Conservation (phyloP, 1,140 invertebrate species). For the Drosophila pruinosa region DNA sequence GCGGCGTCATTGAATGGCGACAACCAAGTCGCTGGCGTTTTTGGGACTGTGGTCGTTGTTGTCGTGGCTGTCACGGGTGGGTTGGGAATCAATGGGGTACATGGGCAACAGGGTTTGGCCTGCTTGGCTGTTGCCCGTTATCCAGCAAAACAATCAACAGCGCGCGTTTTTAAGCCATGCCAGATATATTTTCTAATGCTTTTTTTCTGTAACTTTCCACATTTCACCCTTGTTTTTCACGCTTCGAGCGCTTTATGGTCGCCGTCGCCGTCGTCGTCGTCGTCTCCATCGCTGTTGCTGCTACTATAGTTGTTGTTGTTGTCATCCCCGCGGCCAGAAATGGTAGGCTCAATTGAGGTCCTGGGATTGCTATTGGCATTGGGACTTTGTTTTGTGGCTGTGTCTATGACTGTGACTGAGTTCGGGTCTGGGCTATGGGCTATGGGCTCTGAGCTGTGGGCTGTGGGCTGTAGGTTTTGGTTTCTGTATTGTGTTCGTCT, state of each 20-base stretch:
- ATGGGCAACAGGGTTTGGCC: constrained; percentile 41
- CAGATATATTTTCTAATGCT: constrained; percentile 80
- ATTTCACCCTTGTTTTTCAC: constrained; percentile 79
- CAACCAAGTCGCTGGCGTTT: constrained; percentile 44
- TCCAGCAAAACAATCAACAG: constrained; percentile 80
- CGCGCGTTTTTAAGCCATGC: constrained; percentile 77
- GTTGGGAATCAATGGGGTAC: constrained; percentile 1
- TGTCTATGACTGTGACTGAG: constrained; percentile 46
- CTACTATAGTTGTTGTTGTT: neutral
- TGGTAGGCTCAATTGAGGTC: constrained; percentile 57
- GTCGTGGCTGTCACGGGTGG: neutral
- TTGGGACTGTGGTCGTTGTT: neutral
- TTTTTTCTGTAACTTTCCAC: constrained; percentile 80
- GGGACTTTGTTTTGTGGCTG: constrained; percentile 56
- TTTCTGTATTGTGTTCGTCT: constrained; percentile 34
- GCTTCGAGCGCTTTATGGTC: constrained; percentile 75
- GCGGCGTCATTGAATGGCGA: constrained; percentile 31
- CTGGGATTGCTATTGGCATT: constrained; percentile 58
- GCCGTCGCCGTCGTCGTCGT: constrained; percentile 24
- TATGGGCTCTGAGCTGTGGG: neutral
- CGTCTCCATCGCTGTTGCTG: constrained; percentile 5
- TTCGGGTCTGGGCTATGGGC: constrained; percentile 22
- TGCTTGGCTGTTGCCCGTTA: constrained; percentile 51
- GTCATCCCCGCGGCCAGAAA: constrained; percentile 33
- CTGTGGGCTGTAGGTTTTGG: constrained; percentile 1